Evolutionary conservation across 1,140 invertebrate species (phyloP), one percentile per base, ranked within the genome.

Genomic region (Olivierus martensii): DNA sequence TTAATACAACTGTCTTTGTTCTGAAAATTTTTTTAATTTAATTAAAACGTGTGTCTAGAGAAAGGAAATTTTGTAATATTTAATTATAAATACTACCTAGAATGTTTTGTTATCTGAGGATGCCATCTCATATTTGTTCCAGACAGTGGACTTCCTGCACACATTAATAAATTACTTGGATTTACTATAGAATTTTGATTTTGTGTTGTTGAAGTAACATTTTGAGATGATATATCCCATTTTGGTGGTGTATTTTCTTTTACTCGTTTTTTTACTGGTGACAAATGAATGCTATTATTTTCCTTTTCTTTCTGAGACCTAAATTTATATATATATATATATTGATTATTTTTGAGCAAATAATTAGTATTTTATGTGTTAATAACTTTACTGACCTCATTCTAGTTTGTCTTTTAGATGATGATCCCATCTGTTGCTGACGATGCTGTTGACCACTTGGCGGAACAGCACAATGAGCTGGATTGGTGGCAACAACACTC

Each of bases 181-280:
- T 28, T 28, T 28, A 28, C 28, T 28, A 28, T 9, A 28, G 28
- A 28, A 28, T 28, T 28, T 2, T 28, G 28, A 9, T 9, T 43
- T 43, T 17, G 14, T 36, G 19, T 46, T 14, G 19, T 22, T 5
- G 46, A 22, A 46, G 46, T n/a, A 6, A 15, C 18, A 14, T 28
- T 49, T 9, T 42, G 39, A 19, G 46, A 22, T 4, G 34, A 14
- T 36, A 21, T 42, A 35, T 55, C 53, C 61, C 61, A 64, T 50
- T 69, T 79, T 0, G 89, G 89, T 34, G 91, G 90, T 18, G 90
- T 92, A 60, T 86, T 89, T 66, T 96, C 93, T 66, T 96, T 96
- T 7, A 95, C 91, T n/a, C 92, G 75, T 69, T 97, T 97, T 72
- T 97, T 97, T 3, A 96, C 90, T 1, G 93, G 93, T 63, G 88